Evolutionary conservation across 2,113 vertebrate genomes (phyloP).

Genomic region (Pantherophis guttatus): DNA sequence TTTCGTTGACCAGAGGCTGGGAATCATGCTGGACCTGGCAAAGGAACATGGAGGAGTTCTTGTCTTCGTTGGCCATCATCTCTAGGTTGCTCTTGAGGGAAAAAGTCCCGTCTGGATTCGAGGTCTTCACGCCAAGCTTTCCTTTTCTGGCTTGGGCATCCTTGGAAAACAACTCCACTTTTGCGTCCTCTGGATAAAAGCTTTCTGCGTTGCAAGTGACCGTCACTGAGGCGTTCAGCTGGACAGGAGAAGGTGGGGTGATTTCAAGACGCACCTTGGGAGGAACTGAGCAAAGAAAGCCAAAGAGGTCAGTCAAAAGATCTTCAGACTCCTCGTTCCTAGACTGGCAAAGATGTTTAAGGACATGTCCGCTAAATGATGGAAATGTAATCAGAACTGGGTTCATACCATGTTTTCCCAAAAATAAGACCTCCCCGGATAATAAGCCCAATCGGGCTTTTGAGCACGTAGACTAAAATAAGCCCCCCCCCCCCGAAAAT

Average conservation of each 20-base stretch:
- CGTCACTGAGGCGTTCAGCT: neutral
- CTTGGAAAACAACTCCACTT: constrained; percentile 24
- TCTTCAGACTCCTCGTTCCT: neutral
- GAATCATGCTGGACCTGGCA: constrained; percentile 60
- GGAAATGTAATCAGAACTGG: no score
- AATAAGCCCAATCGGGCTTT: no score
- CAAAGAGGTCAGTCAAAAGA: neutral
- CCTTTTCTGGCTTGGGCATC: neutral
- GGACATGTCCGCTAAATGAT: no score
- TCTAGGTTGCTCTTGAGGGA: constrained; percentile 26
- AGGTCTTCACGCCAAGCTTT: fast-evolving
- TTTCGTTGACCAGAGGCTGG: neutral
- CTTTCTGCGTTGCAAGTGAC: constrained; percentile 24
- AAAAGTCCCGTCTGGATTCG: neutral
- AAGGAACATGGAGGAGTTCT: constrained; percentile 32
- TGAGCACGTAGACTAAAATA: no score
- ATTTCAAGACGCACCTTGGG: neutral
- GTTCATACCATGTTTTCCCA: no score
- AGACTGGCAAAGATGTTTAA: no score
- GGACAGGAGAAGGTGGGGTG: fast-evolving
- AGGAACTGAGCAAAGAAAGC: constrained; percentile 54
- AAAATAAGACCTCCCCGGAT: no score
- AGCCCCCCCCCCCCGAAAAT: no score
- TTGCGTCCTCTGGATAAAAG: constrained; percentile 7
- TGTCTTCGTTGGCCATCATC: constrained; percentile 32